Percentiles rank a stretch among this genome's conserved stretches.
phyloP scores from a whole-genome alignment of 2,113 vertebrate species.

The Apodemus sylvaticus region DNA sequence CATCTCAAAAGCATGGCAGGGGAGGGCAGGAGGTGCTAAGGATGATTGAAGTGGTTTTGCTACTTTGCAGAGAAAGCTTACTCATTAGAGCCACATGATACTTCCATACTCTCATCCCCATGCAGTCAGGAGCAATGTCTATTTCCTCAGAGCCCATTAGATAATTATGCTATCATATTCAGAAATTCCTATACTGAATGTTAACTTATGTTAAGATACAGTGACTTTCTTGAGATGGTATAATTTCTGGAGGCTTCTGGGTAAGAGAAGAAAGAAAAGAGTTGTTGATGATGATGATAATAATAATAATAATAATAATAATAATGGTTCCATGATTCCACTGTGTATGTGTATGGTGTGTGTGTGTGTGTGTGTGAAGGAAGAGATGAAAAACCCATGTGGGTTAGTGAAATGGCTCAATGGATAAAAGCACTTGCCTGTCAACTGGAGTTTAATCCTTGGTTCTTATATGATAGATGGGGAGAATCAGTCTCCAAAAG shows the following conservation, averaged over 20 bases:
- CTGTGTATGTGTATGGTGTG: neutral
- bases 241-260: neutral
- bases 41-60: neutral
- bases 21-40: neutral
- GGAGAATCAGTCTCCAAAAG: neutral
- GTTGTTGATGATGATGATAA: neutral
- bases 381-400: neutral
- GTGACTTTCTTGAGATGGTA: slow-evolving; percentile 6
- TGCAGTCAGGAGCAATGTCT: neutral
- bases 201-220: neutral
- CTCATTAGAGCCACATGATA: neutral
- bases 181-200: neutral
- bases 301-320: neutral
- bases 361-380: neutral
- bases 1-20: neutral
- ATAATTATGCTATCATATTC: neutral
- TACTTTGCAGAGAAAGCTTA: neutral
- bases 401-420: neutral
- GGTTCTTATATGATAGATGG: neutral
- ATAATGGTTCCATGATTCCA: neutral
- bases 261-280: neutral
- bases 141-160: neutral
- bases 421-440: neutral
- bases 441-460: neutral
- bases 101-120: neutral